These are phyloP conservation scores for Macaria liturata DNA, from an alignment of 2,888 invertebrate species.

Conservation along the genomic window DNA sequence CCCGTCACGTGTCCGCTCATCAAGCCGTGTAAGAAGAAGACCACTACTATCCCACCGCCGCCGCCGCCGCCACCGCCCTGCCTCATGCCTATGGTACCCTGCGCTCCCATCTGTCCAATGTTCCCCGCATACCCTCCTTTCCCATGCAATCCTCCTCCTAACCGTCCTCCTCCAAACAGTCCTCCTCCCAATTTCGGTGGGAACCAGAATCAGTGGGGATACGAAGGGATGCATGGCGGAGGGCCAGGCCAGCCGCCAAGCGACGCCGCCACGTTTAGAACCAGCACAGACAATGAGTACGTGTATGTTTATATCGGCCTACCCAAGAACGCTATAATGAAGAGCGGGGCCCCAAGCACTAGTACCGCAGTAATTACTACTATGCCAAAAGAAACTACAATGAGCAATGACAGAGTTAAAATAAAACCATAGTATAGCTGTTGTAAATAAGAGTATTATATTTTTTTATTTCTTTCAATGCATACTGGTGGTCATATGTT, in stretches of 20 bases:
- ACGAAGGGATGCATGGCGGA: too few species aligned
- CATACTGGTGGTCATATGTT: too few species aligned
- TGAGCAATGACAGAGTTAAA: too few species aligned
- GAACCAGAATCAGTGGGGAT: too few species aligned
- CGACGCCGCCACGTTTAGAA: neutral
- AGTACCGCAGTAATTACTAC: too few species aligned
- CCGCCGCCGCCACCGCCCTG: constrained; percentile 3
- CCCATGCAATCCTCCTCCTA: neutral
- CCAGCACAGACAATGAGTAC: constrained; percentile 33
- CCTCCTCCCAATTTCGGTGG: neutral
- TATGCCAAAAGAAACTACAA: too few species aligned
- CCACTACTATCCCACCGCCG: constrained; percentile 8
- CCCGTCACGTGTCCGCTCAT: constrained; percentile 31
- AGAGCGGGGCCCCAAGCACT: too few species aligned
- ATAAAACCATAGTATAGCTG: too few species aligned
- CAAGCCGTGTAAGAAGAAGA: constrained; percentile 11
- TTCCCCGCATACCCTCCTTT: too few species aligned
- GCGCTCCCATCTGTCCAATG: neutral
- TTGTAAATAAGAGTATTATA: too few species aligned
- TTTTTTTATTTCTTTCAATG: too few species aligned
- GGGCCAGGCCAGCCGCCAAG: too few species aligned
- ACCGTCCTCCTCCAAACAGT: neutral
- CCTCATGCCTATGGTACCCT: constrained; percentile 9
- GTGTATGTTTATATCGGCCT: constrained; percentile 57
- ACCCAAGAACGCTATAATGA: constrained; percentile 40